These are phyloP conservation scores for Plotosus lineatus DNA, from an alignment of 2,113 vertebrate species.

Conservation along the genomic window DNA sequence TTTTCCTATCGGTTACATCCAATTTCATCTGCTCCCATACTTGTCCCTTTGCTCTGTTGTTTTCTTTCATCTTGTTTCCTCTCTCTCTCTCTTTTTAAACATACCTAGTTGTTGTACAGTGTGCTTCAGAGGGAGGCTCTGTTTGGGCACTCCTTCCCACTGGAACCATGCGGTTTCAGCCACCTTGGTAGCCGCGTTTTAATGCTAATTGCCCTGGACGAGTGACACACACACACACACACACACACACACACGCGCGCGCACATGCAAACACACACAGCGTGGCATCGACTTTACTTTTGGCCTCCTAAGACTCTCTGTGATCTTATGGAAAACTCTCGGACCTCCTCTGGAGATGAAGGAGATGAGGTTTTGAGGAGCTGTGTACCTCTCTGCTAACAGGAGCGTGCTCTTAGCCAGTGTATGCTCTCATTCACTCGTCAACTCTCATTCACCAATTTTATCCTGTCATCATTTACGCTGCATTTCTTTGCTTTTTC, in stretches of 20 bases:
- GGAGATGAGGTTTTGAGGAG: constrained; percentile 60
- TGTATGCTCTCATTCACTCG: constrained; percentile 2
- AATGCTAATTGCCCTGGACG: constrained; percentile 67
- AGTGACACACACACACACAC: constrained; percentile 48
- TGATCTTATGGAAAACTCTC: constrained; percentile 61
- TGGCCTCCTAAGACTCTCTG: constrained; percentile 63
- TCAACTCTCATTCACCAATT: neutral
- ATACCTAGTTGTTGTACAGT: constrained; percentile 62
- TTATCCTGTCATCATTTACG: constrained; percentile 21
- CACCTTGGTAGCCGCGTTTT: constrained; percentile 70
- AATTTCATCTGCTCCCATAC: neutral
- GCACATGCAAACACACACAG: constrained; percentile 47
- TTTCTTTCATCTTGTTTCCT: constrained; percentile 30
- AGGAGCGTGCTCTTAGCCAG: constrained; percentile 18
- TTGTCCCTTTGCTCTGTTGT: constrained; percentile 39
- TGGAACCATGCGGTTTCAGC: constrained; percentile 68
- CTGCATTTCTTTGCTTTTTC: neutral
- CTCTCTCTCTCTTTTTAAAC: constrained; percentile 52
- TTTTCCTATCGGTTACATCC: neutral
- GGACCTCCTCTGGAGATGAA: constrained; percentile 76
- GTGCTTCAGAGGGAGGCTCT: constrained; percentile 65
- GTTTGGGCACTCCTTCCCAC: constrained; percentile 73
- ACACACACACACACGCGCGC: constrained; percentile 32
- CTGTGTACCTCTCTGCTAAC: constrained; percentile 27
- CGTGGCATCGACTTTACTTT: constrained; percentile 61